These are phyloP conservation scores for Megalopta genalis DNA, from an alignment of 1,140 invertebrate genomes.

Conservation along the genomic window DNA sequence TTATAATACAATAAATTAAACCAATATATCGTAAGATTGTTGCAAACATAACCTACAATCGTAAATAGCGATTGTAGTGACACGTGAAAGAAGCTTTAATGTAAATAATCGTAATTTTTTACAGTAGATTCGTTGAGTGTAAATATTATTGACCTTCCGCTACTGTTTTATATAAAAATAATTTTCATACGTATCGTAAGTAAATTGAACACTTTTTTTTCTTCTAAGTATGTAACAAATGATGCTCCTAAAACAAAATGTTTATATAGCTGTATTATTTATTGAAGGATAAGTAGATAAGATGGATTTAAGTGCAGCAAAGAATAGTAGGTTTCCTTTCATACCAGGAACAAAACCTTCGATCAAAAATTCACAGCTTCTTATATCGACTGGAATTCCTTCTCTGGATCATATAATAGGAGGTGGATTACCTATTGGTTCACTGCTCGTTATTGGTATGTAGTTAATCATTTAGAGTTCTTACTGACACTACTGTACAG, in stretches of 20 bases:
- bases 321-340: conserved; percentile 60
- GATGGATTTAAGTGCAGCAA: conserved; percentile 45
- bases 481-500: neutral
- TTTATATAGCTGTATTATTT: neutral
- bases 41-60: conserved; percentile 26
- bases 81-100: neutral
- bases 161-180: neutral
- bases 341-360: conserved; percentile 85
- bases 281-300: conserved; percentile 7
- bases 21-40: neutral
- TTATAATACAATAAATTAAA: neutral
- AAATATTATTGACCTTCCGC: neutral
- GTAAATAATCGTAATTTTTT: conserved; percentile 6
- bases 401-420: conserved; percentile 86
- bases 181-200: neutral
- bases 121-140: neutral
- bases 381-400: conserved; percentile 86
- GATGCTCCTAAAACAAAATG: neutral
- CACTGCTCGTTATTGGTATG: conserved; percentile 82
- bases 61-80: too few species aligned
- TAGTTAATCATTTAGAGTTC: conserved; percentile 34
- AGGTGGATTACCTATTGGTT: conserved; percentile 83
- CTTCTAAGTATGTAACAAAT: neutral
- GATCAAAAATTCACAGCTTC: conserved; percentile 84
- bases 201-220: neutral